phyloP scores from a whole-genome alignment of 2,113 vertebrate genomes.

The Mus pahari region DNA sequence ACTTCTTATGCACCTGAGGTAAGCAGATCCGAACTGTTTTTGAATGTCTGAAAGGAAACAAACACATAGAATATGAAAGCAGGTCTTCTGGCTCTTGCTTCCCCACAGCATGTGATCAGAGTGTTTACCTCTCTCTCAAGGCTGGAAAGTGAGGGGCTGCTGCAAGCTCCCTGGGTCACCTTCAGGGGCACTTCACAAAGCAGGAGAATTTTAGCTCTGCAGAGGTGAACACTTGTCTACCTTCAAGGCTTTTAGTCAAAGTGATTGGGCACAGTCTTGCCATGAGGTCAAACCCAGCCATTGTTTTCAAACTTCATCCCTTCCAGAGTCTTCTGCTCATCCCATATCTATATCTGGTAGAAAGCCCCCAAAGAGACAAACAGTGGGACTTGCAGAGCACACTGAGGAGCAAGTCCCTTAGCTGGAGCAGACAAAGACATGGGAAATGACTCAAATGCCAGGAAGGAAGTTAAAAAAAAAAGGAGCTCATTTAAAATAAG shows the following conservation, averaged over 20 bases:
- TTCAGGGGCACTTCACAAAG: neutral
- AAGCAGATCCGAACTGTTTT: neutral
- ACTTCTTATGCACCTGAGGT: neutral
- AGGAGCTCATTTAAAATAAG: conserved; percentile 66
- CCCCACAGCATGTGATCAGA: neutral
- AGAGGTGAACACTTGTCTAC: accelerated
- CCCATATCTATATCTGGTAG: neutral
- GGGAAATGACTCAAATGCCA: conserved; percentile 77
- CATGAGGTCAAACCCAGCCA: neutral
- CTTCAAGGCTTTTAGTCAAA: neutral
- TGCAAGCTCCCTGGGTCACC: neutral
- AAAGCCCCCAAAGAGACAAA: conserved; percentile 25
- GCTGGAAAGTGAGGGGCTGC: neutral
- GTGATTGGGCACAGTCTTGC: accelerated
- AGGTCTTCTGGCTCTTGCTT: neutral
- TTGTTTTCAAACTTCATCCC: neutral
- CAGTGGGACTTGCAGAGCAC: neutral
- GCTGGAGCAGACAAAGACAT: conserved; percentile 63
- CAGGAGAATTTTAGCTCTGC: neutral
- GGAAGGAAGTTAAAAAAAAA: conserved; percentile 73
- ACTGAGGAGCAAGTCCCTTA: conserved; percentile 44
- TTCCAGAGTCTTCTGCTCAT: neutral
- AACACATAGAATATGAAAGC: neutral
- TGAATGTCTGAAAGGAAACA: neutral
- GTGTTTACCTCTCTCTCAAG: too few species aligned